These are phyloP conservation scores for Macrophya annulata DNA, from an alignment of 2,888 invertebrate species.

Conservation along the genomic window DNA sequence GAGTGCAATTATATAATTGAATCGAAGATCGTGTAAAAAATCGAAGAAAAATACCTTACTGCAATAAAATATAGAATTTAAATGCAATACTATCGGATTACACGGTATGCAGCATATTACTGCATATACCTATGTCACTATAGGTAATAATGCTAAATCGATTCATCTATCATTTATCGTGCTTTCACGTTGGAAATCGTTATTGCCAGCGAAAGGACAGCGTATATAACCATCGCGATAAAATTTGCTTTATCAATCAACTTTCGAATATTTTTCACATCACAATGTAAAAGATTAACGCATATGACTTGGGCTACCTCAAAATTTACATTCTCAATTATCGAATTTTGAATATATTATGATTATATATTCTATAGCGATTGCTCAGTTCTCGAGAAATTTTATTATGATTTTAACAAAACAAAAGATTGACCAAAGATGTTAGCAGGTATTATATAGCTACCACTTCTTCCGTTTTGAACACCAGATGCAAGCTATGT, in stretches of 20 bases:
- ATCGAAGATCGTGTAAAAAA: neutral
- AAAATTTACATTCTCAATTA: neutral
- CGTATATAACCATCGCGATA: neutral
- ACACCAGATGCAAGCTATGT: conserved; percentile 40
- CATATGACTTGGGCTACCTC: neutral
- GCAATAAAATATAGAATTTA: conserved; percentile 14
- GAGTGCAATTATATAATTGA: neutral
- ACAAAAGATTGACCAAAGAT: neutral
- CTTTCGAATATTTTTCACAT: conserved; percentile 21
- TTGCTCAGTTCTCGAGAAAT: neutral
- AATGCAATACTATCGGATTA: neutral
- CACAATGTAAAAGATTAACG: neutral
- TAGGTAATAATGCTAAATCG: neutral
- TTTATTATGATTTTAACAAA: neutral
- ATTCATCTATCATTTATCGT: neutral
- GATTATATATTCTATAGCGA: too few species aligned
- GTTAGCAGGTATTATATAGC: neutral
- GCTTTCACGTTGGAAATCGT: neutral
- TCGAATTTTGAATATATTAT: too few species aligned
- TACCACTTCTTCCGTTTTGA: conserved; percentile 27
- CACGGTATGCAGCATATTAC: neutral
- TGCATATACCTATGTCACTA: neutral
- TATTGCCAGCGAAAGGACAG: neutral
- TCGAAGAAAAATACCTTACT: neutral
- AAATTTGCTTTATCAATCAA: neutral